phyloP scores from a whole-genome alignment of 2,888 invertebrate species.

The Bellardia pandia region DNA sequence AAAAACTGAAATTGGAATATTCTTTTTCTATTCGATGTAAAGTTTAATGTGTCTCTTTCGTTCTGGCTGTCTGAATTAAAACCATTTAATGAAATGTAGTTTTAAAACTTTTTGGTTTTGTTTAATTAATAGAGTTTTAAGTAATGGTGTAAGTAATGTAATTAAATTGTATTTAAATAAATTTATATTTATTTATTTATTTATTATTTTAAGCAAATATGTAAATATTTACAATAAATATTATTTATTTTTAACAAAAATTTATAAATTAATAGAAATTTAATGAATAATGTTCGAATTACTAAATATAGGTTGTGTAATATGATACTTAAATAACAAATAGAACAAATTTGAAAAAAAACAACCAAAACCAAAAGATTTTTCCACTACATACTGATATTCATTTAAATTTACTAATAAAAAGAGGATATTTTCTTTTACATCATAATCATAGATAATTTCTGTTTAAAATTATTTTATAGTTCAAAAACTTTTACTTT shows the following conservation, averaged over 20 bases:
- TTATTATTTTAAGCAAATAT: too few species aligned
- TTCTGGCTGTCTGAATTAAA: neutral
- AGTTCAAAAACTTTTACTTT: neutral
- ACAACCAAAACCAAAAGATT: too few species aligned
- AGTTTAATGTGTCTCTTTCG: neutral
- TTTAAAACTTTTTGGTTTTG: neutral
- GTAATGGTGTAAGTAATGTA: neutral
- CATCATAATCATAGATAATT: constrained; percentile 11
- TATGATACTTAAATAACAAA: too few species aligned
- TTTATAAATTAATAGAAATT: too few species aligned
- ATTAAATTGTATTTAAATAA: too few species aligned
- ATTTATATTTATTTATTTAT: too few species aligned
- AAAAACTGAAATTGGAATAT: neutral
- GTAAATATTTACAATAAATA: neutral
- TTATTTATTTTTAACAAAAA: too few species aligned
- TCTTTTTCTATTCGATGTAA: neutral
- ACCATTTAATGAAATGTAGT: neutral
- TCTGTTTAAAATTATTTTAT: neutral
- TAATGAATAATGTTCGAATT: too few species aligned
- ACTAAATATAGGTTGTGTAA: too few species aligned
- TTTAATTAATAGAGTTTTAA: neutral
- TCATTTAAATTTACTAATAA: neutral
- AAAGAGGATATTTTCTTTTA: neutral
- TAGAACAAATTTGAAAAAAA: too few species aligned
- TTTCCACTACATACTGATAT: too few species aligned